Evolutionary conservation across 2,797 vertebrate genomes (phyloP), one percentile per base, ranked within the genome.

Genomic region (Sebastes kiyomatsui): DNA sequence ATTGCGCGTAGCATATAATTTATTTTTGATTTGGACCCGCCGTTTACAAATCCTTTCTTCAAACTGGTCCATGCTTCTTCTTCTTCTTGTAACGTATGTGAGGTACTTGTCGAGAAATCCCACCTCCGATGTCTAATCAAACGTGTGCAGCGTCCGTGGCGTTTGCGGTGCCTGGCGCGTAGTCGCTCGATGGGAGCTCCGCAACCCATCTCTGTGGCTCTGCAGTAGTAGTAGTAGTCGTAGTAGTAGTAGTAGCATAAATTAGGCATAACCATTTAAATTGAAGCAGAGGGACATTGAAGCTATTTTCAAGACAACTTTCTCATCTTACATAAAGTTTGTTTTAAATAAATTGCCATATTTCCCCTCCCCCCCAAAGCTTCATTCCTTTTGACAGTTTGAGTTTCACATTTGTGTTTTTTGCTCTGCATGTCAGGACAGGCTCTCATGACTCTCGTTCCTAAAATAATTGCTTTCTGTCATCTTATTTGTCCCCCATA

Each of bases 401-500:
- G 16, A 9, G 28, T 46, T 73, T 62, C 42, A 49, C 10, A 32
- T 81, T 23, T 68, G 35, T 56, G 18, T 52, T 59, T 71, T 75
- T 14, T 55, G 4, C 61, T 13, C 35, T 4, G 59, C 33, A 1
- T 61, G 46, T 69, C 16, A 30, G 55, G 30, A 61, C 66, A 27
- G n/a, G 30, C 32, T 8, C 27, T 55, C 32, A 10, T 59, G 38
- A 14, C 52, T 67, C 22, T 49, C 18, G 3, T 23, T 49, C 35
- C 22, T 32, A 30, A 13, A 73, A 33, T 76, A 77, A 81, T 72
- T 77, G 38, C 56, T 81, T 76, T 38, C 32, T 55, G 66, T 67
- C 60, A 38, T 56, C 61, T 75, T 64, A 18, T 61, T 62, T 62
- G 55, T 60, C 30, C 38, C 42, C 46, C 7, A 1, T 73, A 32